phyloP scores from a whole-genome alignment of 1,140 invertebrate genomes.

The Brachionus angularis region DNA sequence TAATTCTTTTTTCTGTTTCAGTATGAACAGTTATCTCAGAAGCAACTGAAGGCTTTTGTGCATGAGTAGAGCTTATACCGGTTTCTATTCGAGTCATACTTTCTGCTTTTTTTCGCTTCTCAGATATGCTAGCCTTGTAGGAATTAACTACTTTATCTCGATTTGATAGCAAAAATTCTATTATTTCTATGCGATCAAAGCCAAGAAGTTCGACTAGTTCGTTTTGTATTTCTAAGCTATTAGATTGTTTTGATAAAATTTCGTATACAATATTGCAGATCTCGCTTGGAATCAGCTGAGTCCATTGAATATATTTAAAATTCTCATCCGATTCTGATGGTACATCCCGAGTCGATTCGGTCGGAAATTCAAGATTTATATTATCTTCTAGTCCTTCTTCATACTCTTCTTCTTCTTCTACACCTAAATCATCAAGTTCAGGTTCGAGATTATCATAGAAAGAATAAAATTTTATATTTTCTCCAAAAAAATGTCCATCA shows the following conservation, averaged over 20 bases:
- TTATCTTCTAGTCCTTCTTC: constrained; percentile 5
- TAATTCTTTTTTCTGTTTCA: constrained; percentile 72
- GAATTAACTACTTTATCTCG: background rate
- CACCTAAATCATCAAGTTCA: no score
- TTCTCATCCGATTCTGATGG: background rate
- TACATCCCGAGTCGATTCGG: background rate
- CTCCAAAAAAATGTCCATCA: constrained; percentile 3
- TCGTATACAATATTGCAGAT: constrained; percentile 10
- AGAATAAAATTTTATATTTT: constrained; percentile 38
- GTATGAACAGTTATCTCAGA: constrained; percentile 59
- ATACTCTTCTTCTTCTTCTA: background rate
- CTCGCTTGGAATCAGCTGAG: background rate
- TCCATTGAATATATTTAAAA: constrained; percentile 3
- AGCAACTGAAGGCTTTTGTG: background rate
- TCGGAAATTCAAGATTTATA: background rate
- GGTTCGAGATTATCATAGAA: constrained; percentile 24
- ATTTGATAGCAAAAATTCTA: constrained; percentile 38
- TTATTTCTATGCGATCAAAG: constrained; percentile 22
- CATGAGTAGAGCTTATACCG: background rate
- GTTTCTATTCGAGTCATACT: background rate
- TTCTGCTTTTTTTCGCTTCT: background rate
- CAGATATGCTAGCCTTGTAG: background rate
- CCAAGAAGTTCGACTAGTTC: constrained; percentile 29
- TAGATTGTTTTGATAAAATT: background rate
- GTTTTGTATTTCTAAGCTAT: constrained; percentile 30